These are phyloP conservation scores for Drosophila borealis DNA, from an alignment of 2,888 invertebrate genomes.

Conservation along the genomic window DNA sequence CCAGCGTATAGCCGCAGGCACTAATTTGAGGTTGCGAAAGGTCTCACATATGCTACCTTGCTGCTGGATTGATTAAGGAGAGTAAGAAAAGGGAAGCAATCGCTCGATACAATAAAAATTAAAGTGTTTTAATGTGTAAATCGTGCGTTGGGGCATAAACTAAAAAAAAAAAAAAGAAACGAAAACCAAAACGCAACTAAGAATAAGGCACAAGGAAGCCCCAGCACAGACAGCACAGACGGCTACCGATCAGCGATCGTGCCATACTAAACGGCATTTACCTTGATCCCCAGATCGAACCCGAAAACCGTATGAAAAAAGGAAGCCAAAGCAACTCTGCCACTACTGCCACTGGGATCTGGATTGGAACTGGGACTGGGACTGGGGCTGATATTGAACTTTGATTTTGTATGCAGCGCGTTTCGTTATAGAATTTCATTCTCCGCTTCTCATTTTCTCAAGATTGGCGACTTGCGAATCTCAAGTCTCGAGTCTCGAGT, in stretches of 20 bases:
- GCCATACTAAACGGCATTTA: slow-evolving; percentile 77
- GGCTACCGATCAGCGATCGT: slow-evolving; percentile 70
- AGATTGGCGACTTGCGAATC: slow-evolving; percentile 38
- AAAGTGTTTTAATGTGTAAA: slow-evolving; percentile 82
- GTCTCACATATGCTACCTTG: slow-evolving; percentile 69
- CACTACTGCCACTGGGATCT: neutral
- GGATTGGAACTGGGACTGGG: neutral
- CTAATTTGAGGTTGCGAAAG: slow-evolving; percentile 78
- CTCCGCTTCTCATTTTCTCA: slow-evolving; percentile 54
- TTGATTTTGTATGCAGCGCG: slow-evolving; percentile 57
- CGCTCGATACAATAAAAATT: slow-evolving; percentile 70
- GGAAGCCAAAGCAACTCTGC: slow-evolving; percentile 65
- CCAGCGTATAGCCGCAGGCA: slow-evolving; percentile 53
- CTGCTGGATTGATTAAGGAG: slow-evolving; percentile 62
- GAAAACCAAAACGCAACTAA: slow-evolving; percentile 41
- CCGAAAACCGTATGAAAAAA: slow-evolving; percentile 29
- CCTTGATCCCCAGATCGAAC: slow-evolving; percentile 66
- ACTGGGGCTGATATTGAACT: slow-evolving; percentile 71
- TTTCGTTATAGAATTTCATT: slow-evolving; percentile 73
- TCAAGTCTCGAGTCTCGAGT: neutral
- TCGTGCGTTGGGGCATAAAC: slow-evolving; percentile 80
- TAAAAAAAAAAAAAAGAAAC: slow-evolving; percentile 13
- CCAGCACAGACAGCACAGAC: slow-evolving; percentile 43
- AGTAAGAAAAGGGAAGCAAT: slow-evolving; percentile 53
- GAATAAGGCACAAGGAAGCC: slow-evolving; percentile 64